Percentiles rank a stretch among this genome's conserved stretches.
These are phyloP conservation scores for Schizothorax lantsangensis DNA, from an alignment of 2,797 vertebrate species.

Conservation along the genomic window DNA sequence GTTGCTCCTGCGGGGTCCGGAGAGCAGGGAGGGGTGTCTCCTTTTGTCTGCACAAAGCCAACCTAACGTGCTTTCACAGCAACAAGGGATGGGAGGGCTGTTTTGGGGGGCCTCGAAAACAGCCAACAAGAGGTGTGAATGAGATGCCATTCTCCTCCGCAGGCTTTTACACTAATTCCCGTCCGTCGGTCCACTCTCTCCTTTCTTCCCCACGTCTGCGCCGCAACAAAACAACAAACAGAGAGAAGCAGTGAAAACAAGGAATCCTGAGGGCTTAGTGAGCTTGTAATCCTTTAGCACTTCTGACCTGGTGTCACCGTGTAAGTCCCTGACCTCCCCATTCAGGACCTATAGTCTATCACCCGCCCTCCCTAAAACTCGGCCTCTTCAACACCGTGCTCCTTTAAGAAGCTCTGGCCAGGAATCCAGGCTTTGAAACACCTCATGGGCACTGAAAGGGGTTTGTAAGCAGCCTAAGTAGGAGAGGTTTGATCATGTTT, in stretches of 20 bases:
- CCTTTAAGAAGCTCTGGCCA: slow-evolving; percentile 77
- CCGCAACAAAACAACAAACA: slow-evolving; percentile 83
- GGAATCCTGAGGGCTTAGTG: slow-evolving; percentile 79
- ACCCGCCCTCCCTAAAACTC: slow-evolving; percentile 59
- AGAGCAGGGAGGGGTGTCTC: slow-evolving; percentile 81
- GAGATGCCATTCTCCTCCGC: slow-evolving; percentile 82
- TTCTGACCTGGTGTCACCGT: slow-evolving; percentile 84
- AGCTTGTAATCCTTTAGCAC: slow-evolving; percentile 85
- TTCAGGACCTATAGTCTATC: slow-evolving; percentile 74
- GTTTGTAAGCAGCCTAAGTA: slow-evolving; percentile 76
- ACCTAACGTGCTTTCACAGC: slow-evolving; percentile 83
- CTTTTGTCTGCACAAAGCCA: slow-evolving; percentile 82
- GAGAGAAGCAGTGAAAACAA: slow-evolving; percentile 81
- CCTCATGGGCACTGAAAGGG: slow-evolving; percentile 75
- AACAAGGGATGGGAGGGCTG: slow-evolving; percentile 82
- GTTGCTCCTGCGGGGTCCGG: slow-evolving; percentile 80
- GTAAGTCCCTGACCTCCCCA: slow-evolving; percentile 78
- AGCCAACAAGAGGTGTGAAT: slow-evolving; percentile 86
- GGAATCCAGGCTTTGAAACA: slow-evolving; percentile 81
- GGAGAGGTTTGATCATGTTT: slow-evolving; percentile 79
- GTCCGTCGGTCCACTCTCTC: slow-evolving; percentile 67
- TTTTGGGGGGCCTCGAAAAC: slow-evolving; percentile 76
- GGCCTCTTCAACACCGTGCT: slow-evolving; percentile 74
- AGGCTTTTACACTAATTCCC: slow-evolving; percentile 84
- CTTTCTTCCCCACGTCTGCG: slow-evolving; percentile 79